These are phyloP conservation scores for Coronaproctus castanopsis DNA, from an alignment of 2,888 invertebrate genomes.

Conservation along the genomic window DNA sequence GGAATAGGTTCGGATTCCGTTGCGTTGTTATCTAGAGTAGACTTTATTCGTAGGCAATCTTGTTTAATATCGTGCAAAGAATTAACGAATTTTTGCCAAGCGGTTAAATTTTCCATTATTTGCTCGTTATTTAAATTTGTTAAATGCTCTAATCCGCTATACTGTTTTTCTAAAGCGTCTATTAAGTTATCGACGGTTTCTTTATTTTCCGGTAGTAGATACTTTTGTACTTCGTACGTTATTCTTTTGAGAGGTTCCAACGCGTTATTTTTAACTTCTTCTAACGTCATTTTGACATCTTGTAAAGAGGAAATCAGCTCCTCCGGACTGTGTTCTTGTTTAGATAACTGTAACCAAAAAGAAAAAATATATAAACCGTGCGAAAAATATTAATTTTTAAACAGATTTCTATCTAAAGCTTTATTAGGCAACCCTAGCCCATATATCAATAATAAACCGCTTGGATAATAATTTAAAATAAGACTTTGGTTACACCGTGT, in stretches of 20 bases:
- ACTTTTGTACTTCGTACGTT: not conserved
- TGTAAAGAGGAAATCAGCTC: not conserved
- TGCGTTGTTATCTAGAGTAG: not conserved
- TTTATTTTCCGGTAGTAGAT: not conserved
- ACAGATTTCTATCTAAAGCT: no score
- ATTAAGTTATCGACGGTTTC: not conserved
- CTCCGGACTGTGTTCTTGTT: not conserved
- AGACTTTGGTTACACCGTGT: no score
- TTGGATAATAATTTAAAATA: no score
- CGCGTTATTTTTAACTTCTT: not conserved
- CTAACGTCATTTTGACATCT: not conserved
- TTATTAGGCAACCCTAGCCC: no score
- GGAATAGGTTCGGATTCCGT: not conserved
- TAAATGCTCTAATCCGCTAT: not conserved
- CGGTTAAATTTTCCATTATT: not conserved
- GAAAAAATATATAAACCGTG: not conserved
- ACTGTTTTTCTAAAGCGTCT: not conserved
- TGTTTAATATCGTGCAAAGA: not conserved
- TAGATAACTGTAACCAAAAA: not conserved
- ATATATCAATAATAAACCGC: no score
- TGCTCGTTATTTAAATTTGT: not conserved
- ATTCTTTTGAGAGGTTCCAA: not conserved
- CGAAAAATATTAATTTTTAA: no score
- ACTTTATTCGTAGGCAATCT: not conserved
- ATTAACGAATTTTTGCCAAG: not conserved